These are phyloP conservation scores for Myotis brandtii DNA, from an alignment of 2,113 vertebrate species.

Conservation along the genomic window DNA sequence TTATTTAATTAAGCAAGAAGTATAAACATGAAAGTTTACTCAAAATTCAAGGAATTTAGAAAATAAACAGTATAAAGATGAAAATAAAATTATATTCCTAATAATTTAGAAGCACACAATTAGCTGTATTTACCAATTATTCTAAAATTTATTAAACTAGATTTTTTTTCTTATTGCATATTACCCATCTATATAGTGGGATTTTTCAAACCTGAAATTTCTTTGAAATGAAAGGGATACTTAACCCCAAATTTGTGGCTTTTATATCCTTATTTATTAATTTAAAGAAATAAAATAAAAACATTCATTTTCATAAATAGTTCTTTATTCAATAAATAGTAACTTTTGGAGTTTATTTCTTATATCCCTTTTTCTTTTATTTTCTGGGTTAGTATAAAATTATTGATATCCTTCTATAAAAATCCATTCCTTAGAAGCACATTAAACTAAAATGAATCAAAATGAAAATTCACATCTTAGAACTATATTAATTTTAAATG, in stretches of 20 bases:
- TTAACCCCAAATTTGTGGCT: not conserved
- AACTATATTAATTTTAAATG: not conserved
- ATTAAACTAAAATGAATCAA: constrained; percentile 11
- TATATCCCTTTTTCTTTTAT: not conserved
- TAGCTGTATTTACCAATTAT: constrained; percentile 15
- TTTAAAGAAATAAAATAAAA: not conserved
- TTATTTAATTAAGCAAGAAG: not conserved
- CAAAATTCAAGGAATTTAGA: not conserved
- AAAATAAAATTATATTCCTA: not conserved
- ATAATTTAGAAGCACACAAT: not conserved
- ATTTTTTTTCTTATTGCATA: not conserved
- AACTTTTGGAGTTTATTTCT: not conserved
- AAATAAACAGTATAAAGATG: not conserved
- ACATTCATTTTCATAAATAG: not conserved
- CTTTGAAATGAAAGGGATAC: not conserved
- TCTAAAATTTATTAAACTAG: not conserved
- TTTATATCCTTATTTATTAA: not conserved
- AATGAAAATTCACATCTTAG: not conserved
- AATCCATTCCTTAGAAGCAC: not conserved
- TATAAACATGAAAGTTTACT: not conserved
- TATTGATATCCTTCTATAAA: not conserved
- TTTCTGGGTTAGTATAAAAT: not conserved
- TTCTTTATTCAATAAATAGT: not conserved
- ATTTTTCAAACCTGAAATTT: not conserved
- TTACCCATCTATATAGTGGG: not conserved